Evolutionary conservation across 2,888 invertebrate species (phyloP).

Genomic region (Teleogryllus oceanicus): DNA sequence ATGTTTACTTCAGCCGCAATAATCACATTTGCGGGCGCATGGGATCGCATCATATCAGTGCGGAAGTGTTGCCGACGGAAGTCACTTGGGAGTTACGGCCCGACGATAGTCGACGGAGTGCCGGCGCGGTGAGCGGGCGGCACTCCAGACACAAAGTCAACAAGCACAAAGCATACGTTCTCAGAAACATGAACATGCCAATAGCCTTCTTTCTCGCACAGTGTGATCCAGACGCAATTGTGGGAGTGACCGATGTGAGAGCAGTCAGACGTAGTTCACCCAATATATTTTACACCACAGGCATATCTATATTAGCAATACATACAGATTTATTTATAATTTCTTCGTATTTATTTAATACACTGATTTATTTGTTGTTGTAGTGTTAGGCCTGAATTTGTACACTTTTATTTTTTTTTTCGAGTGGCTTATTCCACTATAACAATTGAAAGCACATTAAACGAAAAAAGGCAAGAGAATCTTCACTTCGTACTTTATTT

Average conservation of each 20-base stretch:
- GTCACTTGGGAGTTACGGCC: neutral
- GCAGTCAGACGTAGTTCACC: conserved; percentile 44
- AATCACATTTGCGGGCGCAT: conserved; percentile 47
- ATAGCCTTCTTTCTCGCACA: conserved; percentile 36
- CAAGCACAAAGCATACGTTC: neutral
- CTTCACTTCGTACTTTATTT: too few species aligned
- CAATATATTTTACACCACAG: conserved; percentile 41
- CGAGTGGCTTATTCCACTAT: conserved; percentile 27
- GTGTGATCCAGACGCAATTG: neutral
- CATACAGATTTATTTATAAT: conserved; percentile 26
- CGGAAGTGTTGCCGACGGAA: neutral
- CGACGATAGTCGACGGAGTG: neutral
- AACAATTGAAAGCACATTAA: too few species aligned
- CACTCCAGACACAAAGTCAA: neutral
- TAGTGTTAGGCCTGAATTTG: conserved; percentile 48
- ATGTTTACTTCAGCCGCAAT: conserved; percentile 40
- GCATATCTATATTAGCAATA: conserved; percentile 30
- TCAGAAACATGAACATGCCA: conserved; percentile 41
- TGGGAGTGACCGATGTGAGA: conserved; percentile 34
- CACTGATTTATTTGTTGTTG: conserved; percentile 35
- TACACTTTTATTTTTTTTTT: conserved; percentile 46
- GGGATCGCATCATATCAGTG: too few species aligned
- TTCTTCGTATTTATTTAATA: conserved; percentile 26
- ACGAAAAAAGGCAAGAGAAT: too few species aligned
- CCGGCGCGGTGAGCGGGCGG: too few species aligned